Percentiles rank a stretch among this genome's conserved stretches.
Evolutionary conservation across 1,140 invertebrate species (phyloP).

Genomic region (Drosophila cardini): DNA sequence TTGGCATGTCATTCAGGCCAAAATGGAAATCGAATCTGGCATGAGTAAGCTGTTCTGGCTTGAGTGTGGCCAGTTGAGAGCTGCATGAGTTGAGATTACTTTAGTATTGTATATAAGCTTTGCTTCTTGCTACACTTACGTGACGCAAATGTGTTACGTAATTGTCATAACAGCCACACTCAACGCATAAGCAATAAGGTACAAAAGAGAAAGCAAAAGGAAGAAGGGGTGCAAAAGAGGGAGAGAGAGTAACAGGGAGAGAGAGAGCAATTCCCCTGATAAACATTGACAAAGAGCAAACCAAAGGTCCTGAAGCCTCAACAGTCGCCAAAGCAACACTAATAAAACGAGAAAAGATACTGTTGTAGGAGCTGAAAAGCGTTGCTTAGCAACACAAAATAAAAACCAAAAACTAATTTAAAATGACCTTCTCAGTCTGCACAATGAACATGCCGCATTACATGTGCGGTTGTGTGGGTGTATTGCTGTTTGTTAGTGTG

Average conservation of each 20-base stretch:
- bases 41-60: slow-evolving; percentile 63
- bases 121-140: slow-evolving; percentile 53
- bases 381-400: slow-evolving; percentile 39
- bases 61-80: slow-evolving; percentile 33
- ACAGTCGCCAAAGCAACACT: slow-evolving; percentile 20
- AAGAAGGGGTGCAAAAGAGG: neutral
- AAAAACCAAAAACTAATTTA: slow-evolving; percentile 73
- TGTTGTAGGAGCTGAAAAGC: slow-evolving; percentile 8
- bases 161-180: slow-evolving; percentile 70
- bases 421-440: slow-evolving; percentile 71
- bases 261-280: slow-evolving; percentile 53
- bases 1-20: slow-evolving; percentile 57
- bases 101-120: slow-evolving; percentile 14
- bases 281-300: slow-evolving; percentile 48
- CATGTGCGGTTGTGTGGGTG: slow-evolving; percentile 42
- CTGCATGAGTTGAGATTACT: slow-evolving; percentile 67
- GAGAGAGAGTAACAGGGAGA: neutral
- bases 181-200: slow-evolving; percentile 20
- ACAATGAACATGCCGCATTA: slow-evolving; percentile 67
- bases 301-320: slow-evolving; percentile 26
- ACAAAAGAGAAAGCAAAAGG: neutral
- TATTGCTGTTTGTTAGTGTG: slow-evolving; percentile 17
- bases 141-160: slow-evolving; percentile 76
- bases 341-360: slow-evolving; percentile 1
- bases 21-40: slow-evolving; percentile 40